Evolutionary conservation across 2,113 vertebrate species (phyloP).

Genomic region (Glaucidium brasilianum): DNA sequence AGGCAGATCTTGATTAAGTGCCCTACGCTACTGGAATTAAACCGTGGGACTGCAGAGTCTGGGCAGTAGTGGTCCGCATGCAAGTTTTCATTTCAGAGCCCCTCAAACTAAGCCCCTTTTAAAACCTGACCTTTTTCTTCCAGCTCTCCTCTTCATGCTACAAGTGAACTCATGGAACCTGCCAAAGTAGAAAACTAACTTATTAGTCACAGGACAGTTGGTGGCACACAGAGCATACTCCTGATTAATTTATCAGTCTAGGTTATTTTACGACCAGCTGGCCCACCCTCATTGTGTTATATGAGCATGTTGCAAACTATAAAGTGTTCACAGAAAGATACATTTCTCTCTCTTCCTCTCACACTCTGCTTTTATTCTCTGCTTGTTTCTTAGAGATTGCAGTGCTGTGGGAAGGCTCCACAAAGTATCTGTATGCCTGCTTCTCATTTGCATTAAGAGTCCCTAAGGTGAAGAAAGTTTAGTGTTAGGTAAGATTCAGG

Average conservation of each 20-base stretch:
- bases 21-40: constrained; percentile 6
- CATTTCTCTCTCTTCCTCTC: not conserved
- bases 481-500: not conserved
- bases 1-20: not conserved
- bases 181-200: not conserved
- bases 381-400: not conserved
- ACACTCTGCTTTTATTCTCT: not conserved
- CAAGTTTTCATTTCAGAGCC: not conserved
- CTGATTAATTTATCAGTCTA: not conserved
- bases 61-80: not conserved
- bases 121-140: constrained; percentile 4
- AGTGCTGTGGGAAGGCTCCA: not conserved
- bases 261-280: not conserved
- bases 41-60: not conserved
- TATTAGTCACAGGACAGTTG: constrained; percentile 4
- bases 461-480: not conserved
- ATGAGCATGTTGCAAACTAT: not conserved
- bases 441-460: not conserved
- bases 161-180: not conserved
- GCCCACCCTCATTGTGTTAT: not conserved
- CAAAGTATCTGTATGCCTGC: not conserved
- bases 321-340: not conserved
- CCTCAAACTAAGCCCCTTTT: not conserved
- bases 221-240: not conserved
- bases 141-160: not conserved